phyloP scores from a whole-genome alignment of 2,888 invertebrate species.

The Eristalinus aeneus region DNA sequence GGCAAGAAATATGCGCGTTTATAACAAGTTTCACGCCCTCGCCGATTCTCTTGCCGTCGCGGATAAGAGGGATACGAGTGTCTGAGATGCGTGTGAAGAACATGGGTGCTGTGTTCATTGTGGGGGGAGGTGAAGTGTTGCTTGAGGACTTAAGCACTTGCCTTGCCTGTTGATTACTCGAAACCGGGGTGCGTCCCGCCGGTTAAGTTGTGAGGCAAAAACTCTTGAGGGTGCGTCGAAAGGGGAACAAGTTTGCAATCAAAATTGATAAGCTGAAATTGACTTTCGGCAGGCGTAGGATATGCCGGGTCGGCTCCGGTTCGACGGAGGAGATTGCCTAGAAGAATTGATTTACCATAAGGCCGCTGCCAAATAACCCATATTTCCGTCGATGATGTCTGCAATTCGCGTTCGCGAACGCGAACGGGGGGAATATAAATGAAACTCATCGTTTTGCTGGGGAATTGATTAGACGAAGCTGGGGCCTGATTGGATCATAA shows the following conservation, averaged over 20 bases:
- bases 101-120: slow-evolving; percentile 21
- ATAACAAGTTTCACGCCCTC: slow-evolving; percentile 29
- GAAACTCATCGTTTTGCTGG: slow-evolving; percentile 54
- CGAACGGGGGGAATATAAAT: slow-evolving; percentile 36
- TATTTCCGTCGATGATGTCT: slow-evolving; percentile 18
- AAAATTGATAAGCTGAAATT: slow-evolving; percentile 56
- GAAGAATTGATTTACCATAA: slow-evolving; percentile 62
- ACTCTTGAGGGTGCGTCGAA: slow-evolving; percentile 19
- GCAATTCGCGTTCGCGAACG: background rate
- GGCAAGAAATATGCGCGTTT: slow-evolving; percentile 29
- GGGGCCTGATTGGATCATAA: slow-evolving; percentile 31
- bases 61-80: background rate
- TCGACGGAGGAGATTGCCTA: slow-evolving; percentile 50
- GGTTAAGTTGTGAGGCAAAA: slow-evolving; percentile 15
- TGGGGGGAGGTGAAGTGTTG: background rate
- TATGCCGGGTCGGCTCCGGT: slow-evolving; percentile 28
- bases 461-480: slow-evolving; percentile 58
- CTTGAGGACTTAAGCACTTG: slow-evolving; percentile 23
- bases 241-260: slow-evolving; percentile 21
- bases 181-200: background rate
- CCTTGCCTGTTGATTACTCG: slow-evolving; percentile 35
- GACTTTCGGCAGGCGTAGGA: slow-evolving; percentile 33
- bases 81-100: slow-evolving; percentile 35
- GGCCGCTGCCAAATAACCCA: slow-evolving; percentile 35
- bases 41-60: background rate